A percentile compares a stretch with the other conserved stretches of the same genome.
Conservation (phyloP, 92 coral and sea anemone species). For the Umimayanthus kanabou region DNA sequence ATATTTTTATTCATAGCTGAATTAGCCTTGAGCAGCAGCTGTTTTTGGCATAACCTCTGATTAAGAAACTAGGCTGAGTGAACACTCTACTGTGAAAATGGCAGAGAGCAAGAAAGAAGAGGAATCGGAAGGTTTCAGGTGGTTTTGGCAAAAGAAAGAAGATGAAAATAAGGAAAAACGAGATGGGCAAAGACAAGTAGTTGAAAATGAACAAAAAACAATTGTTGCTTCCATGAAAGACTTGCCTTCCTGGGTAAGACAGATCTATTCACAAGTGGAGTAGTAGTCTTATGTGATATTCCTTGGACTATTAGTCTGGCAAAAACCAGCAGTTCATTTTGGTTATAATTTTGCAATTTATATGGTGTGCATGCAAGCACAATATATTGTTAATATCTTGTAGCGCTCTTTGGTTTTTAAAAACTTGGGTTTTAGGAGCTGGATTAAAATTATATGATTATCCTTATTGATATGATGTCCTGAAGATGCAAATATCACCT, state of each 20-base stretch:
- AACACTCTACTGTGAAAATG: slow-evolving; percentile 1
- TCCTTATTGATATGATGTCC: neutral
- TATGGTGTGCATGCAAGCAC: neutral
- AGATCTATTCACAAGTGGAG: neutral
- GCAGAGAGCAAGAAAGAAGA: slow-evolving; percentile 18
- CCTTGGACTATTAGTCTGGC: neutral
- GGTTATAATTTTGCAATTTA: too few species aligned
- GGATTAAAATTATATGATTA: neutral
- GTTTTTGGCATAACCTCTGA: neutral
- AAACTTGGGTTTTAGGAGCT: neutral
- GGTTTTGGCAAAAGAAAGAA: slow-evolving; percentile 81
- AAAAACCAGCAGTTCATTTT: neutral
- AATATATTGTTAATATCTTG: too few species aligned
- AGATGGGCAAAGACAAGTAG: slow-evolving; percentile 58
- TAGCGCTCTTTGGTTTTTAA: neutral
- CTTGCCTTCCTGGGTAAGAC: slow-evolving; percentile 96
- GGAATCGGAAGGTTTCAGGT: neutral
- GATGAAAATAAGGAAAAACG: slow-evolving; percentile 76
- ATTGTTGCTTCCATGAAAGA: slow-evolving; percentile 84
- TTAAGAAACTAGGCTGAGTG: neutral
- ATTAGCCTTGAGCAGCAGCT: slow-evolving; percentile 2
- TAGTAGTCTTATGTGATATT: neutral
- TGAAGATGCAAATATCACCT: neutral
- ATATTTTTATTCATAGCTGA: neutral
- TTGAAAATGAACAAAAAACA: slow-evolving; percentile 70